Evolutionary conservation across 2,113 vertebrate species (phyloP).

Genomic region (Amazona guildingii): DNA sequence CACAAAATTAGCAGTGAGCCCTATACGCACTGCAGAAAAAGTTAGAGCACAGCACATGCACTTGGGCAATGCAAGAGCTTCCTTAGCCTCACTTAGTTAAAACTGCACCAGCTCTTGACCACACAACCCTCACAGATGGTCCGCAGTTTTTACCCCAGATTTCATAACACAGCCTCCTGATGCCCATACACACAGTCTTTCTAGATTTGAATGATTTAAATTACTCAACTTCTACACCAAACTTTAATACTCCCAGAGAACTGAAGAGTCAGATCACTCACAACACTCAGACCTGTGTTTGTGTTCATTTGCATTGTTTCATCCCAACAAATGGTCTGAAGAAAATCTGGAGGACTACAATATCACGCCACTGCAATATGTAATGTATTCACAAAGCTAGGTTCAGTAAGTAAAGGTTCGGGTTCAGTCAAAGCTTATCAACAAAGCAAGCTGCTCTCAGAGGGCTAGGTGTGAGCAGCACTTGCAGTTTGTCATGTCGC

Average conservation of each 20-base stretch:
- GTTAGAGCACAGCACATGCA: not conserved
- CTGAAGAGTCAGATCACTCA: not conserved
- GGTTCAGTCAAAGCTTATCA: slow-evolving; percentile 8
- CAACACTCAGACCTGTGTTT: not conserved
- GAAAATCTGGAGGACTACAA: not conserved
- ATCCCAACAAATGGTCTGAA: not conserved
- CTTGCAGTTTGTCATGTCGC: slow-evolving; percentile 29
- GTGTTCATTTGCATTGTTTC: not conserved
- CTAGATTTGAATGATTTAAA: not conserved
- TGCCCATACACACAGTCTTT: not conserved
- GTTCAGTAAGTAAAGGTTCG: not conserved
- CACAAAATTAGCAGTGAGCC: not conserved
- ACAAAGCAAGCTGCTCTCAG: slow-evolving; percentile 16
- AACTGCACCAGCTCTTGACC: not conserved
- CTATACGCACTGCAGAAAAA: not conserved
- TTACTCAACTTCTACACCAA: not conserved
- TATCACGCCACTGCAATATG: not conserved
- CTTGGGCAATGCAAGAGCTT: not conserved
- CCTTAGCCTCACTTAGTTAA: not conserved
- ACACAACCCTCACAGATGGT: rapidly evolving
- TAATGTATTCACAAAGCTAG: not conserved
- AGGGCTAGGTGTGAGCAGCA: not conserved
- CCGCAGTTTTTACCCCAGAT: not conserved
- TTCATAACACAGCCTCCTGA: not conserved
- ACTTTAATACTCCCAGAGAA: not conserved